phyloP scores from a whole-genome alignment of 2,888 invertebrate species.

The Cephalotes varians region DNA sequence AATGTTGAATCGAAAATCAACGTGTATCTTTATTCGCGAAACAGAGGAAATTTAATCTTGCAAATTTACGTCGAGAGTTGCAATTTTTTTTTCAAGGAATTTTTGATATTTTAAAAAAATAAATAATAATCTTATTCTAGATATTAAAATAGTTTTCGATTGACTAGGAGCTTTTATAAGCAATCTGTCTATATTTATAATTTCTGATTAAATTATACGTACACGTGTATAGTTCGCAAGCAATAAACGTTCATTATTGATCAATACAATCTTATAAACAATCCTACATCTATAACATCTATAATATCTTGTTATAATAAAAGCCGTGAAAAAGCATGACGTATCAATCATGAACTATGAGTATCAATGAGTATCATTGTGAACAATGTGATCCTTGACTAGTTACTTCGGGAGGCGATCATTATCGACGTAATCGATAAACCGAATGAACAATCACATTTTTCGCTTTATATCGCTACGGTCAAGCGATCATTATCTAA shows the following conservation, averaged over 20 bases:
- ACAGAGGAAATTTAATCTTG: background rate
- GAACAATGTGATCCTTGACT: background rate
- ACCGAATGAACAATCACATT: background rate
- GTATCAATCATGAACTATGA: background rate
- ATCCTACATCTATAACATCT: background rate
- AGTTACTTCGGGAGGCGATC: background rate
- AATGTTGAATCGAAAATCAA: background rate
- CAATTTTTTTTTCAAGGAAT: background rate
- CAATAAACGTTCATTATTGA: background rate
- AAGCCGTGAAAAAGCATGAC: background rate
- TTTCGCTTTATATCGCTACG: slow-evolving; percentile 5
- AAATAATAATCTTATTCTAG: background rate
- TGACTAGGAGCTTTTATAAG: background rate
- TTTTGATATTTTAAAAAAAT: background rate
- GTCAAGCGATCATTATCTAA: slow-evolving; percentile 13
- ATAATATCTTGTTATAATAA: background rate
- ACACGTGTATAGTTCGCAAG: background rate
- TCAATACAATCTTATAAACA: background rate
- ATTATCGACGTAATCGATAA: background rate
- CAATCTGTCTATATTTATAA: too few relatives aligned
- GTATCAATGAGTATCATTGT: too few relatives aligned
- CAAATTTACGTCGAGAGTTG: background rate
- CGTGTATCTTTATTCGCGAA: background rate
- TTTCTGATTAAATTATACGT: background rate
- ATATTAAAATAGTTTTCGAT: background rate